Evolutionary conservation across 2,797 vertebrate species (phyloP).

Genomic region (Tympanoctomys barrerae): DNA sequence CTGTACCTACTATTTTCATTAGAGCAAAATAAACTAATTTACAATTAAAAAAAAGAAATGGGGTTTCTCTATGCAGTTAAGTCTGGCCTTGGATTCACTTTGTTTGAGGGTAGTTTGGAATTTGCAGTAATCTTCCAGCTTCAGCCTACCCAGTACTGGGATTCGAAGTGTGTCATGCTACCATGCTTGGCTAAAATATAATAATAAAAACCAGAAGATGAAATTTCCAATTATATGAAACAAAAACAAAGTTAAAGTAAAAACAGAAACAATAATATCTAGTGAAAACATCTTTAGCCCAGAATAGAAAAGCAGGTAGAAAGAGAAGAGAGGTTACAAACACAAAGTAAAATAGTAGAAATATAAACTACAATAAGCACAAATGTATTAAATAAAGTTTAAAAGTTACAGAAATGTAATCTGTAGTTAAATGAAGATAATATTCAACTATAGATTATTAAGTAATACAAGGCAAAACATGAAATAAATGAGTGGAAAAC

Average conservation of each 20-base stretch:
- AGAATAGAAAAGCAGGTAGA: neutral
- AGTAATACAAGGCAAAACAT: neutral
- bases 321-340: neutral
- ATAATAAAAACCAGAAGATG: neutral
- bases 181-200: neutral
- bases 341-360: neutral
- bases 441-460: neutral
- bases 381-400: conserved; percentile 23
- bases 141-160: too few species aligned
- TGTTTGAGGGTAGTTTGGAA: too few species aligned
- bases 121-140: too few species aligned
- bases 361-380: conserved; percentile 30
- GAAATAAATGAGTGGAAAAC: neutral
- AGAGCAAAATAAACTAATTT: neutral
- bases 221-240: neutral
- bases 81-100: too few species aligned
- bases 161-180: too few species aligned
- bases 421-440: neutral
- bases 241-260: neutral
- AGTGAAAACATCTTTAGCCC: neutral
- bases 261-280: neutral
- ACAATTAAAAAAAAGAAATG: neutral
- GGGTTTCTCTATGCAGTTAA: too few species aligned
- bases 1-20: neutral
- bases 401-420: neutral